Percentiles rank a stretch among this genome's conserved stretches.
These are phyloP conservation scores for Nasonia longicornis DNA, from an alignment of 1,140 invertebrate species.

Conservation along the genomic window DNA sequence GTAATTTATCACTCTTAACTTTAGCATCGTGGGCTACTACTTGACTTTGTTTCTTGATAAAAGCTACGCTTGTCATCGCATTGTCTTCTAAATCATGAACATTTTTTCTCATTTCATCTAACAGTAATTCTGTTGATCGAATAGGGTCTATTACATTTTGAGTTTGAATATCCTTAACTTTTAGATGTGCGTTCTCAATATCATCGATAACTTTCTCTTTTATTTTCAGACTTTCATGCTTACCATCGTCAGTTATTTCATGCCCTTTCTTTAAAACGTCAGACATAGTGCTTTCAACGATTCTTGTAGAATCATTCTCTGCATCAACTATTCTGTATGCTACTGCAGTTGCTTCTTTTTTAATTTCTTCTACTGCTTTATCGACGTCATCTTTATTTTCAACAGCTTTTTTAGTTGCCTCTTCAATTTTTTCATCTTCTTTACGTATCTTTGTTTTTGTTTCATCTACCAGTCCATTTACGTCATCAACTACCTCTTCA, in stretches of 20 bases:
- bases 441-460: conserved; percentile 47
- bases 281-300: too few relatives aligned
- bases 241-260: background rate
- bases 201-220: conserved; percentile 18
- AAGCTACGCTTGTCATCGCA: conserved; percentile 32
- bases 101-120: too few relatives aligned
- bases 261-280: background rate
- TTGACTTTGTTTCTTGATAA: too few relatives aligned
- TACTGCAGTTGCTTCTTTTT: background rate
- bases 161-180: too few relatives aligned
- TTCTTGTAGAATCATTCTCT: too few relatives aligned
- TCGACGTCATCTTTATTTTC: conserved; percentile 20
- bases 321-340: background rate
- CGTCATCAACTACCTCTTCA: conserved; percentile 57
- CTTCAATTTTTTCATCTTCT: conserved; percentile 36
- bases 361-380: background rate
- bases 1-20: background rate
- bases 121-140: too few relatives aligned
- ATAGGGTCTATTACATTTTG: too few relatives aligned
- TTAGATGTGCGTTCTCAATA: background rate
- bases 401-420: conserved; percentile 23
- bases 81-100: too few relatives aligned
- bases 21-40: too few relatives aligned
- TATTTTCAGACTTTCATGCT: background rate
- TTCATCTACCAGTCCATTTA: conserved; percentile 57